Conservation (phyloP, 2,888 invertebrate species). For the Aspidiotus destructor region DNA sequence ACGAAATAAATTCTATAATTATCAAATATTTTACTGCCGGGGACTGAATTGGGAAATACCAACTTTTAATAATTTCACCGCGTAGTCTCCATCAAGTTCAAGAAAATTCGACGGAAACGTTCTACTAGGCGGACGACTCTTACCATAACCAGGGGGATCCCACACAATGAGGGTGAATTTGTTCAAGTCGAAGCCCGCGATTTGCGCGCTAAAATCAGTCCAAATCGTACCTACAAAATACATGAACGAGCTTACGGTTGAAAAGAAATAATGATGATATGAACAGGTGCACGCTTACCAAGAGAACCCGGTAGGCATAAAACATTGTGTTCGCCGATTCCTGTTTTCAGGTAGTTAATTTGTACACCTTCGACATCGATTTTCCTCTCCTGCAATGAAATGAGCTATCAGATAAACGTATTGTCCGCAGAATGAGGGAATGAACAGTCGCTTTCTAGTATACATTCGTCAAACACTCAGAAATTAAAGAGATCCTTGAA, state of each 20-base stretch:
- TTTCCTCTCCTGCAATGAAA: slow-evolving; percentile 23
- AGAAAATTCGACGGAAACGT: slow-evolving; percentile 62
- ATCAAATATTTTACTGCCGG: no score
- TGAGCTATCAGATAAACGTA: no score
- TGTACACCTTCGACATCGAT: slow-evolving; percentile 51
- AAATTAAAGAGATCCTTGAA: no score
- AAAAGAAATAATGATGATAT: neutral
- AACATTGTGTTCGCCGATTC: slow-evolving; percentile 52
- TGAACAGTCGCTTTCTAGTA: no score
- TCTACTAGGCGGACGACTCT: slow-evolving; percentile 66
- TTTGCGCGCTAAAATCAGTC: slow-evolving; percentile 73
- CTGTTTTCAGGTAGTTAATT: slow-evolving; percentile 54
- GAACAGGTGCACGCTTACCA: slow-evolving; percentile 43
- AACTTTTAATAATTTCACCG: slow-evolving; percentile 62
- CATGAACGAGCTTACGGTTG: neutral
- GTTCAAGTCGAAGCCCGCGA: slow-evolving; percentile 53
- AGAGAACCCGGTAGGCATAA: slow-evolving; percentile 71
- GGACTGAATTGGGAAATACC: neutral
- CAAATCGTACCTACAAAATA: slow-evolving; percentile 54
- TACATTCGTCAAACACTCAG: no score
- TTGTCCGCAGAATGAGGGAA: no score
- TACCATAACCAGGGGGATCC: slow-evolving; percentile 84
- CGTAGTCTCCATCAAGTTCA: slow-evolving; percentile 61
- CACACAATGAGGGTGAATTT: slow-evolving; percentile 59
- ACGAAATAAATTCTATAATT: slow-evolving; percentile 18